phyloP scores from a whole-genome alignment of 2,113 vertebrate species.

The Rhinichthys klamathensis region DNA sequence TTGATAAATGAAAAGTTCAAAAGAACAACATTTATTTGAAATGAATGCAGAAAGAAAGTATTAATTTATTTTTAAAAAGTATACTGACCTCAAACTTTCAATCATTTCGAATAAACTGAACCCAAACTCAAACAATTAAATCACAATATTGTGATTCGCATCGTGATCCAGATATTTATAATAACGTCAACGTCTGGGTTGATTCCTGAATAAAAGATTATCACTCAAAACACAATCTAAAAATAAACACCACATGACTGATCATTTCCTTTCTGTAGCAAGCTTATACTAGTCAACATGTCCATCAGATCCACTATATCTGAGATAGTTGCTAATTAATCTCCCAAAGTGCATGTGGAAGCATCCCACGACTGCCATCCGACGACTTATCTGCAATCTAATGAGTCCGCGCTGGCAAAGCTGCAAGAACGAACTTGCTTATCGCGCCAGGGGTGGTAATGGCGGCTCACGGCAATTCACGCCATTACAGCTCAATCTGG shows the following conservation, averaged over 20 bases:
- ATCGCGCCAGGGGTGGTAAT: constrained; percentile 25
- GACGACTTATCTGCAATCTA: constrained; percentile 40
- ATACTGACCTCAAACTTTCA: no score
- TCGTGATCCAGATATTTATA: background rate
- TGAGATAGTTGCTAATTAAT: constrained; percentile 23
- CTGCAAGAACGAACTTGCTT: constrained; percentile 38
- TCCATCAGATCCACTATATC: background rate
- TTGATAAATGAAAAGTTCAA: background rate
- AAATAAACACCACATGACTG: background rate
- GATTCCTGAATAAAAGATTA: background rate
- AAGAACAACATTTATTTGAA: background rate
- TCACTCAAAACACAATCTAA: background rate
- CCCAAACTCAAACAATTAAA: background rate
- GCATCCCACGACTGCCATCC: constrained; percentile 21
- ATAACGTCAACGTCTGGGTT: background rate
- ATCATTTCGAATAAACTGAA: background rate
- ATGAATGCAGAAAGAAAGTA: background rate
- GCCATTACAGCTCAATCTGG: constrained; percentile 15
- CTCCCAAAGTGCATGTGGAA: constrained; percentile 27
- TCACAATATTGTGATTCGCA: background rate
- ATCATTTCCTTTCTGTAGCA: background rate
- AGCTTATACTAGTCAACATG: background rate
- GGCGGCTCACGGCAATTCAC: constrained; percentile 15
- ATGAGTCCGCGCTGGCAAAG: constrained; percentile 46
- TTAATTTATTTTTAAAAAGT: background rate